phyloP scores from a whole-genome alignment of 2,888 invertebrate genomes.

The Apodemia mormo region DNA sequence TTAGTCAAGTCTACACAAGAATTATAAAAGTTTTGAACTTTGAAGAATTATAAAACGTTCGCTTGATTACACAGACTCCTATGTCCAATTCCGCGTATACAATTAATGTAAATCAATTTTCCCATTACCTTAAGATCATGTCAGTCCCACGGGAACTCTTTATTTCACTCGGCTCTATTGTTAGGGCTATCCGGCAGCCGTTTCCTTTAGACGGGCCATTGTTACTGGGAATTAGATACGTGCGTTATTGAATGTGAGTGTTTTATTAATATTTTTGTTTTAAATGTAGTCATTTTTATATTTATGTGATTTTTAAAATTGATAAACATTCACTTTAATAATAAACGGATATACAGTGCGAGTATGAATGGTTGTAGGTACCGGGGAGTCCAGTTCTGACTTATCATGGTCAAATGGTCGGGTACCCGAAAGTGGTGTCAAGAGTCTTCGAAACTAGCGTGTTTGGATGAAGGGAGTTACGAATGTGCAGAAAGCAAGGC shows the following conservation, averaged over 20 bases:
- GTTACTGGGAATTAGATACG: constrained; percentile 24
- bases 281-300: no score
- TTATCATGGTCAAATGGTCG: no score
- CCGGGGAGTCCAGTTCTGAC: no score
- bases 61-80: not conserved
- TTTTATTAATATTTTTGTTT: constrained; percentile 27
- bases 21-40: not conserved
- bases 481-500: no score
- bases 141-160: constrained; percentile 46
- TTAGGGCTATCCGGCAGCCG: constrained; percentile 34
- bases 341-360: no score
- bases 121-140: constrained; percentile 40
- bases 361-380: no score
- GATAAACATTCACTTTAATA: no score
- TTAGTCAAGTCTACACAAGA: not conserved
- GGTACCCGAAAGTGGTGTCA: no score
- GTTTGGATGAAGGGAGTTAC: no score
- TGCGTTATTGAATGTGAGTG: constrained; percentile 32
- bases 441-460: no score
- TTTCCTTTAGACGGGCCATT: constrained; percentile 30
- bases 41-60: no score
- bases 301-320: no score
- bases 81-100: not conserved
- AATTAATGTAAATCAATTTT: constrained; percentile 41
- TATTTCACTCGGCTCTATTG: constrained; percentile 30